Evolutionary conservation across 2,888 invertebrate genomes (phyloP), one percentile per base, ranked within the genome.

Genomic region (Teleogryllus oceanicus): DNA sequence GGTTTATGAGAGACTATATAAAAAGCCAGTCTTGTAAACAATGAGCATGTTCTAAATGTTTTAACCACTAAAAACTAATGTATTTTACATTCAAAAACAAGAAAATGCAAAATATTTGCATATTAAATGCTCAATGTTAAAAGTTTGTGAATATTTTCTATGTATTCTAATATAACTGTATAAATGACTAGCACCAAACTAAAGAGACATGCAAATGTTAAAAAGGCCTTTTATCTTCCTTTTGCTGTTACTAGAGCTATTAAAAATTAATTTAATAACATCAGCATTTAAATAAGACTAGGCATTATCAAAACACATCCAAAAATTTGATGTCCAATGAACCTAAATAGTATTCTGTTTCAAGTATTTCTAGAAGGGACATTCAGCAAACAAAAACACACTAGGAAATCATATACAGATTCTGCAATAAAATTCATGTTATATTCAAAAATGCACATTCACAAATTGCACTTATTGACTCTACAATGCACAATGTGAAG

Each of bases 1-100:
- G 62, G 62, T 62, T 62, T n/a, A 78, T 78, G 37, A 62, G n/a
- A 62, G 62, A 62, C n/a, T 62, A n/a, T 62, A 62, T 62, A 62
- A 62, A 62, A 62, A 18, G 62, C 62, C 62, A 62, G 62, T 18
- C 62, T 62, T 62, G 62, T 62, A 18, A n/a, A 62, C 37, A 62
- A 62, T n/a, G 62, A 62, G 62, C 62, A 62, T 62, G 62, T 18
- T 62, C 62, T 62, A 18, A 62, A 62, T 62, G 18, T 16, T 62
- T 62, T 18, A 18, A 62, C n/a, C 62, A 62, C 62, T 62, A 62
- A 37, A 37, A 37, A 37, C 37, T 37, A 37, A 37, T 16, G n/a
- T 62, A 62, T 18, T 62, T 18, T n/a, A 62, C n/a, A 62, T 16
- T 62, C 62, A 62, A 62, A 62, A 62, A 62, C 62, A 62, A 62